Base-by-base conservation (phyloP, 2,113 vertebrate species). In the Pelecanoides urinatrix region DNA sequence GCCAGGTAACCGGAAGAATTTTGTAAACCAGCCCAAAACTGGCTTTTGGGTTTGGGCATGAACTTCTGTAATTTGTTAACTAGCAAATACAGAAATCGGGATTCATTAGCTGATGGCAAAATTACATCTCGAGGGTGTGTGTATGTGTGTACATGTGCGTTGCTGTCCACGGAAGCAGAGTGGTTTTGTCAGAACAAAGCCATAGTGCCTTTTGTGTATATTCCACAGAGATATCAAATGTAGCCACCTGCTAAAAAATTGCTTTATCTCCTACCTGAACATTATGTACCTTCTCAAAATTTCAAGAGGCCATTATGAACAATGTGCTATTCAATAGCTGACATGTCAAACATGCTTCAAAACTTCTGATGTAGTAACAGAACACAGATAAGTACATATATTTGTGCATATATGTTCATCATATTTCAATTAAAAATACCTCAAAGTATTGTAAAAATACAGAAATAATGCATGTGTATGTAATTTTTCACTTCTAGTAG, bases 21-120 rank as follows among this genome's bases (percentile, higher is more conserved):
- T 92, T 63, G 20, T 92, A 94, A 96, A 34, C 38, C 71, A 91
- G 66, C 44, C 53, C 67, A 45, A 86, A 97, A 68, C 23, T 63
- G 40, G 16, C 16, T 90, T 89, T 97, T n/a, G 29, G 53, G 29
- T 85, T 90, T 80, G 70, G 73, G 23, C 67, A 84, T 12, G 42
- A 95, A 94, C 44, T 85, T 94, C 32, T 63, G 16, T 27, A 65
- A 80, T 92, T 88, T 59, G 17, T 66, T 89, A 94, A 83, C 52
- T 38, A 94, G 16, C 26, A 65, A 83, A 94, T 52, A 49, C 18
- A 47, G 45, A 63, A 92, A 49, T 58, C 30, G 83, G 52, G 29
- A 77, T 83, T 92, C 67, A 49, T 25, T 85, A 36, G 34, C 42
- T 80, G 10, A n/a, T 59, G 59, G 59, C 6, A 20, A 87, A 89